Evolutionary conservation across 2,113 vertebrate species (phyloP).

Genomic region (Bambusicola thoracicus): DNA sequence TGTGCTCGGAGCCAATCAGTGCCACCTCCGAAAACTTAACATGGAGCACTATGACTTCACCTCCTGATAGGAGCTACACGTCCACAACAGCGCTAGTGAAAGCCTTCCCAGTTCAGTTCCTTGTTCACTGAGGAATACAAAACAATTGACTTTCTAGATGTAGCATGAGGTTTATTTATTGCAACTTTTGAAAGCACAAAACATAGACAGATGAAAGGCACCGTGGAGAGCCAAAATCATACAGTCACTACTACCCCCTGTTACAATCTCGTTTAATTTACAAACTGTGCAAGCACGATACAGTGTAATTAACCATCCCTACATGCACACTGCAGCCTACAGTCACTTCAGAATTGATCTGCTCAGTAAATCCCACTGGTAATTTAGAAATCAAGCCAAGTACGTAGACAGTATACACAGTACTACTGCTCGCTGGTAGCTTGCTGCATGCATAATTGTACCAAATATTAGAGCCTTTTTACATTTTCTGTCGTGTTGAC

Average conservation of each 20-base stretch:
- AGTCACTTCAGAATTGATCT: slow-evolving; percentile 2
- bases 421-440: slow-evolving; percentile 6
- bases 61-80: not conserved
- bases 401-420: not conserved
- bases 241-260: slow-evolving; percentile 53
- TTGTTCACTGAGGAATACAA: slow-evolving; percentile 57
- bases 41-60: not conserved
- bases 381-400: slow-evolving; percentile 4
- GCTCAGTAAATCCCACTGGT: slow-evolving; percentile 1
- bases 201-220: slow-evolving; percentile 62
- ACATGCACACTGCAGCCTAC: slow-evolving; percentile 15
- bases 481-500: not conserved
- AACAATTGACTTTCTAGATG: slow-evolving; percentile 63
- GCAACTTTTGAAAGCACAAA: slow-evolving; percentile 57
- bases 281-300: slow-evolving; percentile 43
- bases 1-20: not conserved
- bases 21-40: not conserved
- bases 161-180: slow-evolving; percentile 62
- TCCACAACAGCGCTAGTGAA: not conserved
- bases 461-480: not conserved
- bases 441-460: slow-evolving; percentile 7
- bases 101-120: not conserved
- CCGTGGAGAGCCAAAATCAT: slow-evolving; percentile 32
- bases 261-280: not conserved
- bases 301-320: slow-evolving; percentile 26